Base-by-base conservation (phyloP, 1,140 invertebrate genomes). In the Drosophila mojavensis region DNA sequence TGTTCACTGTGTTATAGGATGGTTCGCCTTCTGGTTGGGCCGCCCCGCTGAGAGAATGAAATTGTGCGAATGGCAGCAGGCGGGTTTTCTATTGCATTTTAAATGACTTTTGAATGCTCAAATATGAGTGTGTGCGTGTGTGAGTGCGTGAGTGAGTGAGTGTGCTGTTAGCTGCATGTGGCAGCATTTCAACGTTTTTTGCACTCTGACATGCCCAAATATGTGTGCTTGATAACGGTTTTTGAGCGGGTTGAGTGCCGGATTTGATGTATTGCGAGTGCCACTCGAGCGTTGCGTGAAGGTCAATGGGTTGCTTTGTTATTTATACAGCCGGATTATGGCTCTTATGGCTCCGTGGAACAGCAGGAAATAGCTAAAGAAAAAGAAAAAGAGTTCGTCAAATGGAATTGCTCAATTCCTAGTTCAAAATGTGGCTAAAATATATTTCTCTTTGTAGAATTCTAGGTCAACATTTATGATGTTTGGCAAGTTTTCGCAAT, bases 21-120 rank as follows among this genome's bases (percentile, higher is more conserved):
- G 58, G 45, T 24, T 41, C 36, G 30, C 6, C 41, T 43, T 43
- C 41, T 36, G 48, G 26, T n/a, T 36, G 47, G 13, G 79, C 56
- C 65, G 59, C 79, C 81, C 81, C 78, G 85, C 67, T 81, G 81
- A 50, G 81, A 30, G 39, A 26, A 30, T 67, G 74, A 75, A 69
- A 50, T 56, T 84, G 77, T 78, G 81, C 56, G 53, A 51, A 39
- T 71, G 77, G 55, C 48, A 65, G 45, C 13, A 47, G 15, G n/a
- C 64, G 71, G 45, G 63, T 78, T 72, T 83, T 74, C 81, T 79
- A 74, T 75, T 85, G 78, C 67, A 85, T 78, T 85, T 75, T 56
- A 78, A 75, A 85, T 75, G 74, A 85, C 59, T 67, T 71, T 67
- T 72, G 66, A 61, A 74, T 68, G 64, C 26, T 36, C 48, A 41